phyloP scores from a whole-genome alignment of 2,797 vertebrate genomes.

The Silurus aristotelis region DNA sequence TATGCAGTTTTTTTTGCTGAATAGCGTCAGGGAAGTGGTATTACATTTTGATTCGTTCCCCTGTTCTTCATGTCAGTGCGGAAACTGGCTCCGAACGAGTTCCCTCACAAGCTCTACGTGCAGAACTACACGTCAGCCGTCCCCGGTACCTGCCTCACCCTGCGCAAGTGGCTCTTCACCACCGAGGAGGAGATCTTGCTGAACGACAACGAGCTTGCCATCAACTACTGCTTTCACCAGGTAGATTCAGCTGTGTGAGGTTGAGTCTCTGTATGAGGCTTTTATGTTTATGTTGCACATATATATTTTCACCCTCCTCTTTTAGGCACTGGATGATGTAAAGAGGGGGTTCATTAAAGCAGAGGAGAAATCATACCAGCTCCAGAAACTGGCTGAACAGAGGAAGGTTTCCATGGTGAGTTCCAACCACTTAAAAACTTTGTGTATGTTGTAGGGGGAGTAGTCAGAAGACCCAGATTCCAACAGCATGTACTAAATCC shows the following conservation, averaged over 20 bases:
- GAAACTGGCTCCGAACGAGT: constrained; percentile 94
- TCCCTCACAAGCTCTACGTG: constrained; percentile 96
- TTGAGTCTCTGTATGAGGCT: neutral
- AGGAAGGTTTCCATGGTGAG: constrained; percentile 93
- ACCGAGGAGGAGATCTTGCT: constrained; percentile 91
- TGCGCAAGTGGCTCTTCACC: constrained; percentile 96
- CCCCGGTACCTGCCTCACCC: constrained; percentile 91
- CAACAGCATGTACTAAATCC: neutral
- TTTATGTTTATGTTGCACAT: neutral
- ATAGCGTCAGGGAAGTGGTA: neutral
- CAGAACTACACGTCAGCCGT: constrained; percentile 98
- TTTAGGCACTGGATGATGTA: constrained; percentile 90
- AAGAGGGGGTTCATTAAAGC: constrained; percentile 93
- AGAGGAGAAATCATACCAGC: constrained; percentile 93
- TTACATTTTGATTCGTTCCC: neutral
- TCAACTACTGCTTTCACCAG: constrained; percentile 91
- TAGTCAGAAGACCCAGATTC: neutral
- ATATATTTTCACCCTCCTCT: constrained; percentile 17
- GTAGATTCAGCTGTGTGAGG: constrained; percentile 47
- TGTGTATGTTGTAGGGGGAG: neutral
- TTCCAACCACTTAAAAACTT: neutral
- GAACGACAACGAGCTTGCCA: constrained; percentile 92
- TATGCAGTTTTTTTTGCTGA: too few relatives aligned
- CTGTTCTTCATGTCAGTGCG: constrained; percentile 75
- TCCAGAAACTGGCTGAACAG: constrained; percentile 94